A percentile compares a stretch with the other conserved stretches of the same genome.
These are phyloP conservation scores for Aphelinus atriplicis DNA, from an alignment of 1,140 invertebrate species.

Conservation along the genomic window DNA sequence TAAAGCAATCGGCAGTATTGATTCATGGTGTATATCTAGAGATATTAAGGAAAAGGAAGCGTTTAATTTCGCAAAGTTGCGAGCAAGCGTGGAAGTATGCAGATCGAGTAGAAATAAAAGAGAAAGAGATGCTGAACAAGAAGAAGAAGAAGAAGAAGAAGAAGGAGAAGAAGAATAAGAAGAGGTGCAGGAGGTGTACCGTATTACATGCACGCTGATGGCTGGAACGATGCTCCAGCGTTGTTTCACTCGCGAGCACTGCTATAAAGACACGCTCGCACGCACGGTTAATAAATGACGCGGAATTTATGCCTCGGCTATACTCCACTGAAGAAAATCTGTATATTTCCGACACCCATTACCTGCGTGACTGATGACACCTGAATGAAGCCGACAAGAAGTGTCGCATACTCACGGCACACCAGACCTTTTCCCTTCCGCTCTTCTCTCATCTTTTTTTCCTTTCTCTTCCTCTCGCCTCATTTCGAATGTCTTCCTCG, in stretches of 20 bases:
- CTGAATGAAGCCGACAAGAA: slow-evolving; percentile 58
- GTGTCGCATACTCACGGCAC: slow-evolving; percentile 28
- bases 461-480: slow-evolving; percentile 15
- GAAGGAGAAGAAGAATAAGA: too few species aligned
- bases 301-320: not conserved
- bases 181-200: not conserved
- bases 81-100: not conserved
- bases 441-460: slow-evolving; percentile 23
- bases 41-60: not conserved
- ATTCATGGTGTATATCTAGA: too few species aligned
- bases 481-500: slow-evolving; percentile 39
- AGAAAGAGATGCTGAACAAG: not conserved
- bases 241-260: not conserved
- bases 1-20: too few species aligned
- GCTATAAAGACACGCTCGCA: not conserved
- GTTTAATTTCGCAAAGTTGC: not conserved
- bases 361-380: slow-evolving; percentile 61
- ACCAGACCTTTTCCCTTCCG: slow-evolving; percentile 36
- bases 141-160: too few species aligned
- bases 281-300: slow-evolving; percentile 27
- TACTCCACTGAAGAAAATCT: slow-evolving; percentile 45
- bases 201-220: not conserved
- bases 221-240: not conserved
- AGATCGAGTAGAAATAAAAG: not conserved
- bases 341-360: slow-evolving; percentile 62